Conservation (phyloP, 2,888 invertebrate species). For the Panorpa germanica region DNA sequence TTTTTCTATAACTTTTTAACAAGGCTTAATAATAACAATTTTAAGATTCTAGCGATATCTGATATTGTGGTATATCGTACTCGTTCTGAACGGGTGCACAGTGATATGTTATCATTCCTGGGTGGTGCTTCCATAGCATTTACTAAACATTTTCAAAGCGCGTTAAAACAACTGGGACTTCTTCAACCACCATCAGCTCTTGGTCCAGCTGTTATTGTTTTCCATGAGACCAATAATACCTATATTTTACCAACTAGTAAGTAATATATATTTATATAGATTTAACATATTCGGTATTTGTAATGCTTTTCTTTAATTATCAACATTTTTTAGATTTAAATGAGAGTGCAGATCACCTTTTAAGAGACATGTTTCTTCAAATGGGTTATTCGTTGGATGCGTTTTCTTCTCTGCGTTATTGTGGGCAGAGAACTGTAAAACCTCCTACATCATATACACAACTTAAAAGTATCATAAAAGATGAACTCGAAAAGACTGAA, state of each 20-base stretch:
- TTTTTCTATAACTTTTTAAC: background rate
- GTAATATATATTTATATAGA: conserved; percentile 13
- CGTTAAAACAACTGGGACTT: conserved; percentile 23
- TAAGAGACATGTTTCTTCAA: conserved; percentile 39
- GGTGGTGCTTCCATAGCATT: conserved; percentile 59
- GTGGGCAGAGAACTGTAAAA: conserved; percentile 35
- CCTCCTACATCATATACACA: conserved; percentile 37
- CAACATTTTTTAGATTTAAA: conserved; percentile 23
- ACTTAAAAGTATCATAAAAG: conserved; percentile 33
- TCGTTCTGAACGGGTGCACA: conserved; percentile 51
- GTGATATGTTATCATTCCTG: conserved; percentile 58
- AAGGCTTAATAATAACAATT: conserved; percentile 9
- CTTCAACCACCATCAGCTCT: conserved; percentile 20
- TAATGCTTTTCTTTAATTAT: conserved; percentile 8
- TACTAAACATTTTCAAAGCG: conserved; percentile 46
- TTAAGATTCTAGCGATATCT: conserved; percentile 55
- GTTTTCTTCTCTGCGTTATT: conserved; percentile 49
- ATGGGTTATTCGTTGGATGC: conserved; percentile 44
- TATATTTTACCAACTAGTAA: conserved; percentile 37
- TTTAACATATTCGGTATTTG: conserved; percentile 8
- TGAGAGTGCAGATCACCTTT: conserved; percentile 39
- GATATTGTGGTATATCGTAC: conserved; percentile 64
- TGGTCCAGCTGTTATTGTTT: conserved; percentile 58
- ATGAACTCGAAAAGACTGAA: conserved; percentile 46
- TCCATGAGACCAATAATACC: conserved; percentile 62